Base-by-base conservation (phyloP, 1,140 invertebrate genomes). In the Orussus abietinus region DNA sequence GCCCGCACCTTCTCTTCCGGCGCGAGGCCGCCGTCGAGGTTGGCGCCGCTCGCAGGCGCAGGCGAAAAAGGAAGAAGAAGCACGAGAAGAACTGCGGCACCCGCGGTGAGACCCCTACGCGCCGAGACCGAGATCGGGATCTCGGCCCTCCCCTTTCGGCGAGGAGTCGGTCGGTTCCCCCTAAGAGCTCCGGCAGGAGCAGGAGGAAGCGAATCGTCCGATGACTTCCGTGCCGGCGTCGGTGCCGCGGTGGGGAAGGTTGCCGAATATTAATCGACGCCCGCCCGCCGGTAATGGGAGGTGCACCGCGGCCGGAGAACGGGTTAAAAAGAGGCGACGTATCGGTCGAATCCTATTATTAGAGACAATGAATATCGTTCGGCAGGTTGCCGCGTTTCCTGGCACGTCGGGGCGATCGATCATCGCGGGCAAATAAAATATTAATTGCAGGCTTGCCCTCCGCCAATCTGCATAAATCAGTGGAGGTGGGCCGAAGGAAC, bases 71-170 rank as follows among this genome's bases (percentile, higher is more conserved):
- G 55, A 75, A 74, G 52, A 66, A 64, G 50, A 76, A 74, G 57
- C 65, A 74, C 51, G 73, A 76, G 43, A 83, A 77, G 53, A 85
- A 85, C 55, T 86, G 84, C 49, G 84, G 82, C 15, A 86, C 85
- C 18, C 78, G 81, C 53, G 80, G 65, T 68, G 53, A 65, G 54
- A 20, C 9, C 12, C 15, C n/a, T n/a, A n/a, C n/a, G n/a, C n/a
- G n/a, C n/a, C n/a, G n/a, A n/a, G n/a, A n/a, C n/a, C n/a, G n/a
- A n/a, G 15, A 33, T 33, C 11, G 31, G 15, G n/a, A 14, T 14
- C 31, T 33, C 31, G 31, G 31, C 15, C n/a, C n/a, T n/a, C n/a
- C n/a, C n/a, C n/a, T n/a, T n/a, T n/a, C n/a, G n/a, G n/a, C n/a
- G n/a, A n/a, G n/a, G n/a, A n/a, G n/a, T n/a, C n/a, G n/a, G n/a